These are phyloP conservation scores for Tanytarsus gracilentus DNA, from an alignment of 2,888 invertebrate genomes.

Conservation along the genomic window DNA sequence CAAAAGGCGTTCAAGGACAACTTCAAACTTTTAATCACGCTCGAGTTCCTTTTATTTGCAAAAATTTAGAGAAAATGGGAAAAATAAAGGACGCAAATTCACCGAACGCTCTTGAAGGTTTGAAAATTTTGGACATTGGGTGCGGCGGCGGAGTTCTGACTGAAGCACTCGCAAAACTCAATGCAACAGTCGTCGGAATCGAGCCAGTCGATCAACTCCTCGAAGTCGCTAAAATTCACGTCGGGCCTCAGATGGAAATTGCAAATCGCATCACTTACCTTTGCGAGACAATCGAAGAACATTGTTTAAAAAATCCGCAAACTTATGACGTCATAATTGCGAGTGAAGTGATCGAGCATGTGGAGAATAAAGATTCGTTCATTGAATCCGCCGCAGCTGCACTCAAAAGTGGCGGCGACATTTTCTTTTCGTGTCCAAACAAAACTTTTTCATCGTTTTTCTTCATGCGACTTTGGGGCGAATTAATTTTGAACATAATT, in stretches of 20 bases:
- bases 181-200: constrained; percentile 69
- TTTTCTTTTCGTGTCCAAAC: too few relatives aligned
- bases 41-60: too few relatives aligned
- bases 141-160: constrained; percentile 81
- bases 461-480: too few relatives aligned
- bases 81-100: too few relatives aligned
- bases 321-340: constrained; percentile 74
- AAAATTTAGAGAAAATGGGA: too few relatives aligned
- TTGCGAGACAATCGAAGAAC: constrained; percentile 45
- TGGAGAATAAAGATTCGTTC: constrained; percentile 62
- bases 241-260: constrained; percentile 33
- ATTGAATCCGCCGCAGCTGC: constrained; percentile 55
- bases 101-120: constrained; percentile 52
- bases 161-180: constrained; percentile 68
- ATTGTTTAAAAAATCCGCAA: constrained; percentile 43
- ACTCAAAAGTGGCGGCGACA: too few relatives aligned
- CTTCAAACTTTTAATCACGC: too few relatives aligned
- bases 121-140: constrained; percentile 76
- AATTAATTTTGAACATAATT: too few relatives aligned
- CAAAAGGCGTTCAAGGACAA: too few relatives aligned
- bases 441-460: too few relatives aligned
- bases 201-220: constrained; percentile 69
- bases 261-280: constrained; percentile 34
- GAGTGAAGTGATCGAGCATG: constrained; percentile 87
- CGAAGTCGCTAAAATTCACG: constrained; percentile 56